phyloP scores from a whole-genome alignment of 53 echinoderm and acorn worm species.

The Holothuria scabra region DNA sequence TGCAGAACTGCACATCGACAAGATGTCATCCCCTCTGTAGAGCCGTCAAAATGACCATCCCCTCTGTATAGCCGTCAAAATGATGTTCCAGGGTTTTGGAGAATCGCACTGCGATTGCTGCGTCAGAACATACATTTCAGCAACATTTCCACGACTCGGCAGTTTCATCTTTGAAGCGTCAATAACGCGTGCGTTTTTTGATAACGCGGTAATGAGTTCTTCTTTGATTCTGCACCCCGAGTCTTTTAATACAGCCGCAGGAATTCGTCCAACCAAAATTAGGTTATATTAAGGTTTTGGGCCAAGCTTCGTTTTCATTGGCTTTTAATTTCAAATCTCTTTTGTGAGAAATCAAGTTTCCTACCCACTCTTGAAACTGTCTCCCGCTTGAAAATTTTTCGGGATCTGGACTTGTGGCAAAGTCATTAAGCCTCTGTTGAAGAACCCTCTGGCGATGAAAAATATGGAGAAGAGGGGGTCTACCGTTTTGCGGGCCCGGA shows the following conservation, averaged over 20 bases:
- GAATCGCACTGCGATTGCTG: conserved; percentile 7
- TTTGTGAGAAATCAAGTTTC: neutral
- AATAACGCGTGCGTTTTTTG: neutral
- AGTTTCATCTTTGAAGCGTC: neutral
- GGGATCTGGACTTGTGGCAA: neutral
- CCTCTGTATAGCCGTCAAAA: neutral
- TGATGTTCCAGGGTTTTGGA: neutral
- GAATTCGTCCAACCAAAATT: neutral
- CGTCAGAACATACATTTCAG: neutral
- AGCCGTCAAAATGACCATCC: too few relatives aligned
- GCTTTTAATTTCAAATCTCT: neutral
- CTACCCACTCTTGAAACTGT: conserved; percentile 13
- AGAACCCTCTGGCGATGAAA: neutral
- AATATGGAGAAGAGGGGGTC: neutral
- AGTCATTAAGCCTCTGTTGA: neutral
- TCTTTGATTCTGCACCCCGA: neutral
- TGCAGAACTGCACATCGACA: neutral
- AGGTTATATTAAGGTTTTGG: neutral
- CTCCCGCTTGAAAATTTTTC: neutral
- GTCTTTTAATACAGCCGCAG: neutral
- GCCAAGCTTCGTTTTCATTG: too few relatives aligned
- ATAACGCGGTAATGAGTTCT: neutral
- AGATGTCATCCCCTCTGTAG: too few relatives aligned
- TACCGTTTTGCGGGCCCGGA: neutral
- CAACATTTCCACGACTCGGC: neutral